Conservation (phyloP, 2,797 vertebrate species). For the Gambusia yucatana region DNA sequence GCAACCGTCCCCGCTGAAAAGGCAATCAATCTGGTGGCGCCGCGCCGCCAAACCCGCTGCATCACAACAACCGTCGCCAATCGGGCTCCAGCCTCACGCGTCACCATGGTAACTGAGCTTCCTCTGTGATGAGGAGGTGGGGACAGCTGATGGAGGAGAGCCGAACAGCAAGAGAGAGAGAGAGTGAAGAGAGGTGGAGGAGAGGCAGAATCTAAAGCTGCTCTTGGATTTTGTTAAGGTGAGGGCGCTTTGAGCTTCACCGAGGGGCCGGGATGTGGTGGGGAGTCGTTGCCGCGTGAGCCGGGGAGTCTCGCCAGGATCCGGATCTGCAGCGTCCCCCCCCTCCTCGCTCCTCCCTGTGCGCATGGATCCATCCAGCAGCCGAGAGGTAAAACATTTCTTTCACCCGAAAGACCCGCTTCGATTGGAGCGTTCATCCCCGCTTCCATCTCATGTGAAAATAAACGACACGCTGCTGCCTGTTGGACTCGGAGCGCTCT, state of each 20-base stretch:
- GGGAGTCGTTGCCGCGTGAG: slow-evolving; percentile 19
- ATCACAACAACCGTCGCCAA: slow-evolving; percentile 79
- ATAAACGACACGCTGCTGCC: slow-evolving; percentile 15
- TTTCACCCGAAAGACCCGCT: neutral
- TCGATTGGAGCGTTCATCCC: neutral
- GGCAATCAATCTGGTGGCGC: slow-evolving; percentile 74
- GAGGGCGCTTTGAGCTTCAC: slow-evolving; percentile 4
- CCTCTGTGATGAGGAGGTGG: slow-evolving; percentile 78
- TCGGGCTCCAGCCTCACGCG: slow-evolving; percentile 80
- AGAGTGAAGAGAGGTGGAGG: slow-evolving; percentile 23
- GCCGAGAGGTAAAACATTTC: slow-evolving; percentile 56
- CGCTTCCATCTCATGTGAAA: slow-evolving; percentile 1
- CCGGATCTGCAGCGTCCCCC: slow-evolving; percentile 44
- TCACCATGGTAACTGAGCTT: slow-evolving; percentile 91
- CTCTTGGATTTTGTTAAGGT: slow-evolving; percentile 55
- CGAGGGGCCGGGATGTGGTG: slow-evolving; percentile 30
- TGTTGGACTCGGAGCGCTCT: slow-evolving; percentile 1
- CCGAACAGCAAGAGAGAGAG: slow-evolving; percentile 28
- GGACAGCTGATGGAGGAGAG: slow-evolving; percentile 43
- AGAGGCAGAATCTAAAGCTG: slow-evolving; percentile 45
- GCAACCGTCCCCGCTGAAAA: slow-evolving; percentile 21
- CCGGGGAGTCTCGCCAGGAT: slow-evolving; percentile 43
- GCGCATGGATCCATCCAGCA: slow-evolving; percentile 20
- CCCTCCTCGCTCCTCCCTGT: slow-evolving; percentile 5
- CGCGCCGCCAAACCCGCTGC: slow-evolving; percentile 70